phyloP scores from a whole-genome alignment of 2,888 invertebrate species.

The Aphidoletes aphidimyza region DNA sequence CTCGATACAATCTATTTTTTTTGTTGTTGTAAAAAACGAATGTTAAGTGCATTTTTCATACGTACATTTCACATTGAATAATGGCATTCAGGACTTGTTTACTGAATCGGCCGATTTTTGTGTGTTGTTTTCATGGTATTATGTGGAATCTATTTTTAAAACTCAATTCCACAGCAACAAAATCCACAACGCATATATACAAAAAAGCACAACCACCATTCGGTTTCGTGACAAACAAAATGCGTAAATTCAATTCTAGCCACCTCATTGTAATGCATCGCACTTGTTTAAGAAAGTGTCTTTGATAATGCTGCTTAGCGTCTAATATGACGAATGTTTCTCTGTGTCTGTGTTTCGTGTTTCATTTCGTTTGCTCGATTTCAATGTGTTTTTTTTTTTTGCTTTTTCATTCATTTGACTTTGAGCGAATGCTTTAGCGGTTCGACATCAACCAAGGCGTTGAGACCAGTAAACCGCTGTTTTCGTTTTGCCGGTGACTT shows the following conservation, averaged over 20 bases:
- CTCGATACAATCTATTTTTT: too few species aligned
- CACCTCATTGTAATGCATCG: constrained; percentile 33
- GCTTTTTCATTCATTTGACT: not conserved
- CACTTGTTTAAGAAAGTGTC: not conserved
- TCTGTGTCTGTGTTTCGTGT: not conserved
- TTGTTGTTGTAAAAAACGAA: too few species aligned
- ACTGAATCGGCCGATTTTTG: not conserved
- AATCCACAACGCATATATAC: not conserved
- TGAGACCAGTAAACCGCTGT: too few species aligned
- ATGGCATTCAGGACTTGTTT: constrained; percentile 4
- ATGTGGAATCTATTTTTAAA: too few species aligned
- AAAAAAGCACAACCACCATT: not conserved
- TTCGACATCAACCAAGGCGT: not conserved
- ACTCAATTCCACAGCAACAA: not conserved
- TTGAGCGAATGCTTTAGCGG: not conserved
- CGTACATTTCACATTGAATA: too few species aligned
- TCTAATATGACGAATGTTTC: constrained; percentile 45
- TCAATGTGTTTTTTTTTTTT: too few species aligned
- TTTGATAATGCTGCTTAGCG: constrained; percentile 1
- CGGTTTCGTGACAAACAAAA: not conserved
- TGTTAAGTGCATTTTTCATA: not conserved
- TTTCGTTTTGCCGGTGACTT: not conserved
- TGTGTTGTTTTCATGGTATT: not conserved
- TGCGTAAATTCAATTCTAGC: constrained; percentile 31
- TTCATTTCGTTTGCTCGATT: not conserved